Percentiles rank a stretch among this genome's conserved stretches.
Evolutionary conservation across 2,888 invertebrate genomes (phyloP).

Genomic region (Ennomos erosarius): DNA sequence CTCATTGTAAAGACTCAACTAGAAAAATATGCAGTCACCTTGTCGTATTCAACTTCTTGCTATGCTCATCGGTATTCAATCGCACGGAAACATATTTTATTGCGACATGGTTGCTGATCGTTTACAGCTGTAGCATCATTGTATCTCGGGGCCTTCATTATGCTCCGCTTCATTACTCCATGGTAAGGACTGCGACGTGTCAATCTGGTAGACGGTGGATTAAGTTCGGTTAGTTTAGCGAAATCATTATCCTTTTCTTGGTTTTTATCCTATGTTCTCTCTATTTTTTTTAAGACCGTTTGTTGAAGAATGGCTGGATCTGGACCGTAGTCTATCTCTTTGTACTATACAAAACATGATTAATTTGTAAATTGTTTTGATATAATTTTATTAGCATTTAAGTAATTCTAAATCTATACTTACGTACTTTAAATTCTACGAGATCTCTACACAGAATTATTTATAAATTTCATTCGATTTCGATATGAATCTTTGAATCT

Average conservation of each 20-base stretch:
- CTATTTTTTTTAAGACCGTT: not conserved
- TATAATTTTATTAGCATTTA: too few relatives aligned
- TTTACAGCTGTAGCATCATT: slow-evolving; percentile 53
- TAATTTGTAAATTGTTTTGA: too few relatives aligned
- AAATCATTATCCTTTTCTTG: slow-evolving; percentile 33
- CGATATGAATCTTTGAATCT: too few relatives aligned
- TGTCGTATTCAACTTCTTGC: slow-evolving; percentile 5
- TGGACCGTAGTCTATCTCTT: too few relatives aligned
- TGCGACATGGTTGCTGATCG: slow-evolving; percentile 52
- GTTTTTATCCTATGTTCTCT: slow-evolving; percentile 25
- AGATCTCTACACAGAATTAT: too few relatives aligned
- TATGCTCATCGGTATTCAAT: not conserved
- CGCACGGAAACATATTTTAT: slow-evolving; percentile 12
- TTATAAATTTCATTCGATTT: too few relatives aligned
- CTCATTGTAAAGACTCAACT: slow-evolving; percentile 52
- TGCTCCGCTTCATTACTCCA: slow-evolving; percentile 51
- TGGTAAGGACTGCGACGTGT: slow-evolving; percentile 56
- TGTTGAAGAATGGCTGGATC: not conserved
- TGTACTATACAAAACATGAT: too few relatives aligned
- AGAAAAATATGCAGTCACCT: slow-evolving; percentile 9
- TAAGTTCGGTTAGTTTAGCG: slow-evolving; percentile 33
- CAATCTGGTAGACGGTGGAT: slow-evolving; percentile 48
- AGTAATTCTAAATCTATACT: too few relatives aligned
- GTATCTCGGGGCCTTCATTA: slow-evolving; percentile 57
- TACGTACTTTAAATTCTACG: too few relatives aligned